Conservation (phyloP, 2,888 invertebrate species). For the Patella ulyssiponensis region DNA sequence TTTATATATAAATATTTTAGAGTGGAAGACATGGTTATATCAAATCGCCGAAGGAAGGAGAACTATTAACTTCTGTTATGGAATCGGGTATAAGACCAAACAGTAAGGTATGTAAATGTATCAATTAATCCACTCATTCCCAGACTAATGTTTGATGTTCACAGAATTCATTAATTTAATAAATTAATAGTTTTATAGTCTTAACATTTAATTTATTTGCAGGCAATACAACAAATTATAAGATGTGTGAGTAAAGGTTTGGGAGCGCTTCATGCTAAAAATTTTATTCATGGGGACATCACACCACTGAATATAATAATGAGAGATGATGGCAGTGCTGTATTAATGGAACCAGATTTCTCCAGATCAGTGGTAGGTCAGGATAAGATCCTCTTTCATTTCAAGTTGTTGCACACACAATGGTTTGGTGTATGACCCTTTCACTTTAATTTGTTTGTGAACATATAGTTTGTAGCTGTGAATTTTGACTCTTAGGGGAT, state of each 20-base stretch:
- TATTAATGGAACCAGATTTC: slow-evolving; percentile 55
- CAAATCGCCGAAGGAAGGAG: slow-evolving; percentile 42
- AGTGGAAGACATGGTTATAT: slow-evolving; percentile 57
- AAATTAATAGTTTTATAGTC: background rate
- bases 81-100: slow-evolving; percentile 32
- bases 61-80: slow-evolving; percentile 41
- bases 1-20: slow-evolving; percentile 33
- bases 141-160: background rate
- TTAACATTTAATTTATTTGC: slow-evolving; percentile 16
- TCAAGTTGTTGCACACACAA: too few relatives aligned
- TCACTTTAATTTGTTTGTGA: too few relatives aligned
- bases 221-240: slow-evolving; percentile 46
- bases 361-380: slow-evolving; percentile 54
- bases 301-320: slow-evolving; percentile 53
- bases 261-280: slow-evolving; percentile 47
- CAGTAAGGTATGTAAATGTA: slow-evolving; percentile 30
- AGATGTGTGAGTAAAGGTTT: slow-evolving; percentile 43
- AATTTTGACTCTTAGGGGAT: too few relatives aligned
- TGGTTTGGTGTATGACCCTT: too few relatives aligned
- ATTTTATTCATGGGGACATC: slow-evolving; percentile 57
- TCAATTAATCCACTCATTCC: background rate
- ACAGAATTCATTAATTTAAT: too few relatives aligned
- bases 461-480: too few relatives aligned
- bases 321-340: slow-evolving; percentile 42
- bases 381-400: background rate